Percentiles rank a stretch among this genome's conserved stretches.
These are phyloP conservation scores for Nematostella vectensis DNA, from an alignment of 92 coral and sea anemone species.

Conservation along the genomic window DNA sequence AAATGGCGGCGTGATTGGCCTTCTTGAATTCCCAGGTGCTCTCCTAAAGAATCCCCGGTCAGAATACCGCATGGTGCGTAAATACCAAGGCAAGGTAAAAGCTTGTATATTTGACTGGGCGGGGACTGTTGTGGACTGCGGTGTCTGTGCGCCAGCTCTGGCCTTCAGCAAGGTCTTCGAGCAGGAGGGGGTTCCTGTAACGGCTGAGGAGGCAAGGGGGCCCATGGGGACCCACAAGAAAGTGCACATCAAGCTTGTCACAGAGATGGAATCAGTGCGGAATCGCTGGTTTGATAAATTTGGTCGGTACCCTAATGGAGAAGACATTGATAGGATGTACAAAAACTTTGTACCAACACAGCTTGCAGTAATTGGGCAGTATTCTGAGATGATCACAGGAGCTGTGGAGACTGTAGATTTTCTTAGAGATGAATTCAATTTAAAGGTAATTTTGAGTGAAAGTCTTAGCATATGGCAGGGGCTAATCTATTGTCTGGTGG, in stretches of 20 bases:
- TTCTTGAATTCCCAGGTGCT: constrained; percentile 55
- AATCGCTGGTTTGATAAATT: constrained; percentile 82
- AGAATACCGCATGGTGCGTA: constrained; percentile 86
- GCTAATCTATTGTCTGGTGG: too few species aligned
- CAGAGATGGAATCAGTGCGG: constrained; percentile 78
- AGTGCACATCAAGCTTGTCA: constrained; percentile 77
- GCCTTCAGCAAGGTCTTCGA: constrained; percentile 73
- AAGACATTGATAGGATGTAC: constrained; percentile 86
- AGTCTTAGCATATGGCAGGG: too few species aligned
- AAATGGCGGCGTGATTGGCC: too few species aligned
- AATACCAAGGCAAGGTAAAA: constrained; percentile 78
- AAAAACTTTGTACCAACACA: constrained; percentile 82
- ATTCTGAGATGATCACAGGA: constrained; percentile 91
- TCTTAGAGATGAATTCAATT: constrained; percentile 50
- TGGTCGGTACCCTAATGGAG: constrained; percentile 75
- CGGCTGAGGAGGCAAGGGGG: constrained; percentile 92
- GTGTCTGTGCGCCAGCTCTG: constrained; percentile 88
- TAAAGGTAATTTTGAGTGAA: constrained; percentile 65
- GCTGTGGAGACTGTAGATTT: constrained; percentile 81
- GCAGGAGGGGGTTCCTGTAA: constrained; percentile 88
- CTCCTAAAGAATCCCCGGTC: constrained; percentile 70
- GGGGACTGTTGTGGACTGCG: constrained; percentile 93
- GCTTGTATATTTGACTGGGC: constrained; percentile 90
- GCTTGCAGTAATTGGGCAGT: constrained; percentile 50
- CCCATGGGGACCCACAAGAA: constrained; percentile 98